A percentile compares a stretch with the other conserved stretches of the same genome.
These are phyloP conservation scores for Triplophysa siluroides DNA, from an alignment of 2,113 vertebrate species.

Conservation along the genomic window DNA sequence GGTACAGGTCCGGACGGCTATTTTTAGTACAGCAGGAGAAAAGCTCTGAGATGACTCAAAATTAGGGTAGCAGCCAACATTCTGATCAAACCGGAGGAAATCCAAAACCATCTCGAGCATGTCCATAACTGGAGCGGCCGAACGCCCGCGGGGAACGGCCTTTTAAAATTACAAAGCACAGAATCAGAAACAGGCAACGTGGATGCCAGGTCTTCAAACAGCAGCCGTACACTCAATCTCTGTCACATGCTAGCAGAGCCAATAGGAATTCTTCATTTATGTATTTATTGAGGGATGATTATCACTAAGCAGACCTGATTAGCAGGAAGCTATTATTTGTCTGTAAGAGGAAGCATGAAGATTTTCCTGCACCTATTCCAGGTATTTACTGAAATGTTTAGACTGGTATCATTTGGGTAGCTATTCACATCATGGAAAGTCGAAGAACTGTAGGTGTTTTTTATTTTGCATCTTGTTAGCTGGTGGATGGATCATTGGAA, in stretches of 20 bases:
- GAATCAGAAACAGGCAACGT: slow-evolving; percentile 39
- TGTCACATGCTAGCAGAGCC: slow-evolving; percentile 6
- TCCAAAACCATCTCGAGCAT: slow-evolving; percentile 44
- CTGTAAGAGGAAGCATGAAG: neutral
- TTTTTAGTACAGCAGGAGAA: slow-evolving; percentile 42
- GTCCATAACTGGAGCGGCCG: slow-evolving; percentile 49
- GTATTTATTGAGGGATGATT: neutral
- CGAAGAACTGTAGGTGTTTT: neutral
- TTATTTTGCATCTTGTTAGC: neutral
- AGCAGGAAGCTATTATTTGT: slow-evolving; percentile 12
- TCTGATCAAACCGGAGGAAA: slow-evolving; percentile 48
- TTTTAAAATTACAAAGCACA: slow-evolving; percentile 41
- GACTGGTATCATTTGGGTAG: slow-evolving; percentile 11
- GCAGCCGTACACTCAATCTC: slow-evolving; percentile 7
- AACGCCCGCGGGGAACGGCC: slow-evolving; percentile 8
- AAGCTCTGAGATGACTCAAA: slow-evolving; percentile 48
- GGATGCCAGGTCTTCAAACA: slow-evolving; percentile 6
- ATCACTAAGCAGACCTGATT: slow-evolving; percentile 28
- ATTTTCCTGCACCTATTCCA: slow-evolving; percentile 26
- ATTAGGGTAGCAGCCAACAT: slow-evolving; percentile 49
- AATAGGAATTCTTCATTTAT: neutral
- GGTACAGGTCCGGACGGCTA: slow-evolving; percentile 15
- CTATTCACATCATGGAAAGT: slow-evolving; percentile 8
- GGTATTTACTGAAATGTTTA: slow-evolving; percentile 21
- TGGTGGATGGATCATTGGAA: neutral